Evolutionary conservation across 1,140 invertebrate species (phyloP).

Genomic region (Bombus turneri): DNA sequence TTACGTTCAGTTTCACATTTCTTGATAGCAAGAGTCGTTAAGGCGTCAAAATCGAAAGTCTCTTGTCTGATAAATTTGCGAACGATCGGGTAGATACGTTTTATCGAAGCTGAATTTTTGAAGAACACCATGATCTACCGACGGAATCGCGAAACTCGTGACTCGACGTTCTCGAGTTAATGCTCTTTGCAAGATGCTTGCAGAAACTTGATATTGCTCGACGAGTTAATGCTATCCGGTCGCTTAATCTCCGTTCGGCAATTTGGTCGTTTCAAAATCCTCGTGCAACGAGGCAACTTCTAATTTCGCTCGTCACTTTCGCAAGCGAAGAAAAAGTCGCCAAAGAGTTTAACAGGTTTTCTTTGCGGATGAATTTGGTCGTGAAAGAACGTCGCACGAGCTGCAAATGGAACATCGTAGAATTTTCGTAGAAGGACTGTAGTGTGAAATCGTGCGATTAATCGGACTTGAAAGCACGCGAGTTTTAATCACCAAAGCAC

Average conservation of each 20-base stretch:
- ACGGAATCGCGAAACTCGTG: too few species aligned
- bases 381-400: background rate
- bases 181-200: slow-evolving; percentile 17
- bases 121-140: too few species aligned
- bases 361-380: background rate
- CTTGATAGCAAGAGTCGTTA: background rate
- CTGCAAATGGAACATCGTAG: background rate
- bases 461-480: too few species aligned
- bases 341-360: background rate
- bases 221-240: slow-evolving; percentile 14
- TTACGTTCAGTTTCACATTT: background rate
- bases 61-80: background rate
- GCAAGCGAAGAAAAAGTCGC: background rate
- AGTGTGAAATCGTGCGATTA: too few species aligned
- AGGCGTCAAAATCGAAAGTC: background rate
- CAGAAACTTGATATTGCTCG: slow-evolving; percentile 8
- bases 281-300: background rate
- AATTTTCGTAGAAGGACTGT: background rate
- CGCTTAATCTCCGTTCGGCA: slow-evolving; percentile 7
- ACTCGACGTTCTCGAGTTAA: slow-evolving; percentile 4
- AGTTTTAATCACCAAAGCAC: background rate
- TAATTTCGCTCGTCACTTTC: background rate
- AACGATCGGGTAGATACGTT: background rate
- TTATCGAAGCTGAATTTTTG: background rate
- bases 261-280: background rate